Evolutionary conservation across 2,888 invertebrate genomes (phyloP), one percentile per base, ranked within the genome.

Genomic region (Neoscelio sp.): DNA sequence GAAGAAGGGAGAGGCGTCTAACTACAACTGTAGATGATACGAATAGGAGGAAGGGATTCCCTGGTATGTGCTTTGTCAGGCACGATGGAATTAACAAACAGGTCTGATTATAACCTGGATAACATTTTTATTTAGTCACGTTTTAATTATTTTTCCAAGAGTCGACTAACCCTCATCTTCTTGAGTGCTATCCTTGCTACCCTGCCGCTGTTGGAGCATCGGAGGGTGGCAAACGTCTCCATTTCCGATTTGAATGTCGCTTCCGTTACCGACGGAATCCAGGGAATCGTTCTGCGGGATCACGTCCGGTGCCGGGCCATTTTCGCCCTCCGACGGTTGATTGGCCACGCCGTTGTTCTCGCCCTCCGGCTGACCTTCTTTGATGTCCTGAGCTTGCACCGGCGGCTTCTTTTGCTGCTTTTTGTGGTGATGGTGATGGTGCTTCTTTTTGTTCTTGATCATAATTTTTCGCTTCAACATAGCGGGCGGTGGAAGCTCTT

Each of bases 361-460:
- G 83, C 88, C 83, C 26, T 80, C 85, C 54, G 89, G 90, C 90
- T 40, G 87, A 85, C 84, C 84, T 42, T 88, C 87, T 78, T 81
- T 0, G 90, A 89, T 10, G 89, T 89, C 68, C 38, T 78, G 81
- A 13, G 54, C 67, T 48, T 83, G 85, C 1, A 80, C 52, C 10
- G 84, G 84, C 44, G 86, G 82, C 80, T 93, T 92, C 87, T 94
- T 93, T 46, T 88, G 84, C 82, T 93, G 91, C 70, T 93, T 91
- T 91, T 95, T 92, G 91, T 95, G 92, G 91, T 96, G 93, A 91
- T 95, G 94, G 90, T 97, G 95, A 85, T 95, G 95, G 85, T 97
- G 96, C 88, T 97, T 97, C 92, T 98, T 98, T 92, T 98, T 98
- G 90, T 99, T 99, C 91, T 99, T 99, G 84, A 99, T 97, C 82